Conservation (phyloP, 1,140 invertebrate species). For the Laupala kohalensis region DNA sequence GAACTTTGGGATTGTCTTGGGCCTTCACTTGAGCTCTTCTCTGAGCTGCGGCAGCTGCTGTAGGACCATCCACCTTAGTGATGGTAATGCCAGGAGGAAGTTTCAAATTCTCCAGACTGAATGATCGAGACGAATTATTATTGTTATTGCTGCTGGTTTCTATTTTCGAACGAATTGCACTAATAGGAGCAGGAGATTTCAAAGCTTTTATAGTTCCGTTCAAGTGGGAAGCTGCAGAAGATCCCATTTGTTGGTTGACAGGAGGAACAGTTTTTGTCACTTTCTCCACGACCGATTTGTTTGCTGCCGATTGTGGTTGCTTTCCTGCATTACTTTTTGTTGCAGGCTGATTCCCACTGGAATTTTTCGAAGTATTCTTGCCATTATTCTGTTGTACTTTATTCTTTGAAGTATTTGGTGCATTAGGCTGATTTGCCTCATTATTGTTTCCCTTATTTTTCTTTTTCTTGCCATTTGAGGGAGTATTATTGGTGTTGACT, state of each 20-base stretch:
- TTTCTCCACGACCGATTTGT: neutral
- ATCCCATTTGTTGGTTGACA: neutral
- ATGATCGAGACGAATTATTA: too few relatives aligned
- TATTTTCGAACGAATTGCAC: neutral
- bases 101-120: slow-evolving; percentile 47
- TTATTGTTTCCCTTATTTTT: slow-evolving; percentile 28
- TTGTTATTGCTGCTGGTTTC: neutral
- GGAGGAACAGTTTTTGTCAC: neutral
- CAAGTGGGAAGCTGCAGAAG: neutral
- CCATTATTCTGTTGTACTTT: slow-evolving; percentile 17
- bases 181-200: neutral
- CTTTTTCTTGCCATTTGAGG: slow-evolving; percentile 30
- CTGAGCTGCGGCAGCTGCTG: slow-evolving; percentile 23
- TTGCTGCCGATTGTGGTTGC: neutral
- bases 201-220: slow-evolving; percentile 18
- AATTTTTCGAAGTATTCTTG: neutral
- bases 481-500: neutral
- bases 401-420: slow-evolving; percentile 16
- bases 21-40: slow-evolving; percentile 32
- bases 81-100: slow-evolving; percentile 71
- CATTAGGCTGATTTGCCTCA: neutral
- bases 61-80: slow-evolving; percentile 52
- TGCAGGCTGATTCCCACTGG: neutral
- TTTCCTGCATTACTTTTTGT: neutral
- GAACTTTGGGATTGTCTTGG: slow-evolving; percentile 21